Percentiles rank a stretch among this genome's conserved stretches.
phyloP scores from a whole-genome alignment of 2,113 vertebrate species.

The Clarias macrocephalus region DNA sequence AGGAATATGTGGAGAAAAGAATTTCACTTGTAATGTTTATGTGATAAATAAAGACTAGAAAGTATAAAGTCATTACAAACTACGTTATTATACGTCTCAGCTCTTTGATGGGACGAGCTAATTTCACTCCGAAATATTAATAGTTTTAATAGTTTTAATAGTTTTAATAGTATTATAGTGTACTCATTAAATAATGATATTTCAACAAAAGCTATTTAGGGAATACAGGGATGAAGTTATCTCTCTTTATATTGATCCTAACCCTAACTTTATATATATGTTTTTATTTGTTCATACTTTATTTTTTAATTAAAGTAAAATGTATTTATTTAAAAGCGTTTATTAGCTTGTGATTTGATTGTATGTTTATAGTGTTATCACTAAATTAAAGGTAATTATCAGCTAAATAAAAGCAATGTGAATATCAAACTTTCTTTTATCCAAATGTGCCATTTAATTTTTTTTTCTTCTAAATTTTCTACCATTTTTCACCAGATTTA shows the following conservation, averaged over 20 bases:
- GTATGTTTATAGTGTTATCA: not conserved
- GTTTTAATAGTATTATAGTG: not conserved
- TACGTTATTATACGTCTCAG: not conserved
- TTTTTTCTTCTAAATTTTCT: not conserved
- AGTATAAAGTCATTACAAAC: not conserved
- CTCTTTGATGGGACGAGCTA: not conserved
- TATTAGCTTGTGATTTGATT: not conserved
- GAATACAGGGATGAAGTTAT: not conserved
- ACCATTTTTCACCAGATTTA: not conserved
- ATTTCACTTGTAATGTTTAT: no score
- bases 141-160: not conserved
- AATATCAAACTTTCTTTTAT: constrained; percentile 46
- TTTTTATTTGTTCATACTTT: not conserved
- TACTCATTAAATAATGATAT: not conserved
- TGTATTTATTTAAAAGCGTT: not conserved
- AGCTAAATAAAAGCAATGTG: not conserved
- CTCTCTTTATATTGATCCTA: no score
- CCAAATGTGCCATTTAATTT: not conserved
- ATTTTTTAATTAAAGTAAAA: no score
- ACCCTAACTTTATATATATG: no score
- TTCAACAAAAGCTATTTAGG: not conserved
- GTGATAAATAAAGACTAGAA: no score
- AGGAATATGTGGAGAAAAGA: no score
- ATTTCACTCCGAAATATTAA: not conserved
- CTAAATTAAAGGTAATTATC: not conserved